Base-by-base conservation (phyloP, 2,888 invertebrate species). In the Pheosia gnoma region DNA sequence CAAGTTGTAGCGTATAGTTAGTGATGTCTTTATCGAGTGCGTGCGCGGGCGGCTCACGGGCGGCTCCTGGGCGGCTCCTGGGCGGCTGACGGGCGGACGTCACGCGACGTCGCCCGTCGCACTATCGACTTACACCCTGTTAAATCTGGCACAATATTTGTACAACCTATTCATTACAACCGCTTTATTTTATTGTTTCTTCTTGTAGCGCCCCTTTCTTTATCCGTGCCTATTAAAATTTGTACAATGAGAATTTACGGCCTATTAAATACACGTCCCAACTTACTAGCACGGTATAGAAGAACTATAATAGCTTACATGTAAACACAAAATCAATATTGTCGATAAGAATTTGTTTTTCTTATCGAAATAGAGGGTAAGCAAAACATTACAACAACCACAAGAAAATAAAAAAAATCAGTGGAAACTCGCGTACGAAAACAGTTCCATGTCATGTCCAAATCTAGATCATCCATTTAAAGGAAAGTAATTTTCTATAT, bases 141-240 rank as follows among this genome's bases (percentile, higher is more conserved):
- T 89, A 85, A 91, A 91, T 89, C 87, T 89, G 87, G 82, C 88
- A 84, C 86, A 88, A 91, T 92, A 90, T 92, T 92, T 91, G 89
- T 91, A 87, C 86, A 88, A 82, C 87, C 87, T 88, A 88, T 89
- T 91, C 89, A 90, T 90, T 91, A 89, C 84, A 81, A 80, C 83
- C 82, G 76, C 81, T 89, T 87, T 85, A 82, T 88, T 91, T 90
- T 86, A 88, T 89, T 86, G 88, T 89, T 86, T 85, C 84, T 85
- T 84, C 84, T 85, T 85, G 83, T 86, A 78, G 78, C 77, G 74
- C 72, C 72, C 65, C 64, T 77, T 79, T 71, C 75, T 78, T 78
- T 83, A 84, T 80, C 80, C 80, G 78, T 71, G 76, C 77, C 78
- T 81, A 83, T 84, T 85, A 83, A 85, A 88, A 87, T 85, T 88